Base-by-base conservation (phyloP, 35 echinoderm and acorn worm species). In the Apostichopus californicus region DNA sequence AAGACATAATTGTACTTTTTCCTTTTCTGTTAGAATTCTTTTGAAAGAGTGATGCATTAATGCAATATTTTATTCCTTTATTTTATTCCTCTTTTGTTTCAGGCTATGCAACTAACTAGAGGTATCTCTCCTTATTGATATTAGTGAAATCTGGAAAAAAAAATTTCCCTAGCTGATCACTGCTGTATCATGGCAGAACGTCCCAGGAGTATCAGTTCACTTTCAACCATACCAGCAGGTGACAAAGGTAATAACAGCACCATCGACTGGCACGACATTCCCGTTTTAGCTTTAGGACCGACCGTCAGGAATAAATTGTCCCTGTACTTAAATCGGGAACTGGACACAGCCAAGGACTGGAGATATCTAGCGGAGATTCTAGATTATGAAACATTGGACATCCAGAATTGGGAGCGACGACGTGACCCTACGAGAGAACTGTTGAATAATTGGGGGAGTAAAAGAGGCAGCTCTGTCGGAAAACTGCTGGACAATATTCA, bases 231-330 rank as follows among this genome's bases (percentile, higher is more conserved):
- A 79, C 77, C 77, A 79, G 77, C 77, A 21, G 77, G 77, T 14
- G 77, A 22, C 13, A 46, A 46, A 46, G 34, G 34, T 46, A 46
- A 46, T 46, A 46, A 46, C 34, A 46, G 34, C 34, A 46, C 34
- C 34, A 46, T 46, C 34, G 53, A 83, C 55, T 53, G 34, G 6
- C 14, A 46, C 55, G 46, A 46, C 5, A 17, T 83, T 10, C 46
- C 80, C 52, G 17, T 83, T 12, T 55, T 83, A n/a, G 80, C 80
- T 14, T 54, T 83, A 53, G 80, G 80, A 14, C 80, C 28, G 1
- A 83, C 52, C 8, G 80, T 83, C 34, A 83, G 80, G 80, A 83
- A 34, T 25, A 83, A 83, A n/a, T 56, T 83, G 80, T 83, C 80
- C 21, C 80, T 54, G 46, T 83, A 83, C 55, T 83, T 87, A 64